phyloP scores from a whole-genome alignment of 2,888 invertebrate genomes.

The Sinohyriopsis cumingii region DNA sequence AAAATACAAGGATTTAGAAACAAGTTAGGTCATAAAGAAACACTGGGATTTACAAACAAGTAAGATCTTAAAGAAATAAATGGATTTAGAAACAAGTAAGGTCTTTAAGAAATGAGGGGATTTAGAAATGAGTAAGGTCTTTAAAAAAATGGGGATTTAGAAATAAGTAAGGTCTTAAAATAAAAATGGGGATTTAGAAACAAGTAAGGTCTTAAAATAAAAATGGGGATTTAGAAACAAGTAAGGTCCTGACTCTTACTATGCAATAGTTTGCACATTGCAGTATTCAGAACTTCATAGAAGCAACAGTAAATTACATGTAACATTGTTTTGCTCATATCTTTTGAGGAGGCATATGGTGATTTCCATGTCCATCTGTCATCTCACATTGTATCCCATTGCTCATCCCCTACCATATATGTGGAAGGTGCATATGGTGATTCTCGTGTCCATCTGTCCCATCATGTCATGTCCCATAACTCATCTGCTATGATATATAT shows the following conservation, averaged over 20 bases:
- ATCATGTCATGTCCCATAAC: no score
- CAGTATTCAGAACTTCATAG: background rate
- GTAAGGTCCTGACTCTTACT: conserved; percentile 69
- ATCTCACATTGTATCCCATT: no score
- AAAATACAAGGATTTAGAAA: conserved; percentile 86
- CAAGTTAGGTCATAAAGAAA: conserved; percentile 87
- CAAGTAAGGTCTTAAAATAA: conserved; percentile 72
- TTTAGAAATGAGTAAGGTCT: conserved; percentile 77
- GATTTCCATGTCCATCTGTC: no score
- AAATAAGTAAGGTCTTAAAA: conserved; percentile 80
- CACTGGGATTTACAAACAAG: conserved; percentile 83
- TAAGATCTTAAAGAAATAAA: conserved; percentile 50
- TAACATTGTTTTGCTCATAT: no score
- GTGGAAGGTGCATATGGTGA: no score
- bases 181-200: conserved; percentile 86
- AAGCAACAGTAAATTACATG: no score
- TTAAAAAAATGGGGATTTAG: background rate
- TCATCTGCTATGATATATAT: no score
- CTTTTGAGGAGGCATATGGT: no score
- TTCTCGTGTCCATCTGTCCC: no score
- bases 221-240: background rate
- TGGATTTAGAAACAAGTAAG: background rate
- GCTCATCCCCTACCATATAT: no score
- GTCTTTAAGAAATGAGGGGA: conserved; percentile 82
- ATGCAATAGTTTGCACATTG: background rate